phyloP scores from a whole-genome alignment of 2,797 vertebrate genomes.

The Alosa sapidissima region DNA sequence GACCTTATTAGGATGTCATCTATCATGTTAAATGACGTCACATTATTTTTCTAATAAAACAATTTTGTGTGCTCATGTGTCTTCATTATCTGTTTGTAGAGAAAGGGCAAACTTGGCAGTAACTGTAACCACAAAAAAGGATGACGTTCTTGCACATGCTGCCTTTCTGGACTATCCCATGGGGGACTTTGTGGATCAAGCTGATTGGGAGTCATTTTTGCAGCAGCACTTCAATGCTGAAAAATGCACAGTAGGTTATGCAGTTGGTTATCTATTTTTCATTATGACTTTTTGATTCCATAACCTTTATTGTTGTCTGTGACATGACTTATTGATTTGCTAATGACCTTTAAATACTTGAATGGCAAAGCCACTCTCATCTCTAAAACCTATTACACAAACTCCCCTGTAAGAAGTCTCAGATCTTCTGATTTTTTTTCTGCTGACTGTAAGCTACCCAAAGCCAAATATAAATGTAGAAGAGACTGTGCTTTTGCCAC shows the following conservation, averaged over 20 bases:
- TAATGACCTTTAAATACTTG: too few relatives aligned
- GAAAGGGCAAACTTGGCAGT: slow-evolving; percentile 89
- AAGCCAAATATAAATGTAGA: too few relatives aligned
- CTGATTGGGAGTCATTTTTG: slow-evolving; percentile 80
- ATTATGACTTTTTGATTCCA: background rate
- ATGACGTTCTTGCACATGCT: slow-evolving; percentile 81
- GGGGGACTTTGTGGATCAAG: slow-evolving; percentile 75
- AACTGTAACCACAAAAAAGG: slow-evolving; percentile 75
- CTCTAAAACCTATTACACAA: too few relatives aligned
- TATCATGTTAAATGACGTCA: background rate
- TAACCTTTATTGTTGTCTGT: background rate
- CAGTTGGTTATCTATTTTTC: background rate
- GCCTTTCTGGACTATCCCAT: slow-evolving; percentile 85
- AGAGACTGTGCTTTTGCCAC: too few relatives aligned
- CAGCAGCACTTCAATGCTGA: slow-evolving; percentile 62
- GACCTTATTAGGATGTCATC: background rate
- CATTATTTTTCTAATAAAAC: background rate
- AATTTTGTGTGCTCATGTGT: background rate
- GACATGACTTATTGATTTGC: background rate
- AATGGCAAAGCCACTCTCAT: too few relatives aligned
- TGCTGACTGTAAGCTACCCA: too few relatives aligned
- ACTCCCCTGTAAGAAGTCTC: too few relatives aligned
- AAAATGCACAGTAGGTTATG: slow-evolving; percentile 79
- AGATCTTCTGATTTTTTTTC: too few relatives aligned
- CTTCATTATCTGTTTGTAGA: slow-evolving; percentile 66